These are phyloP conservation scores for Tinea trinotella DNA, from an alignment of 2,888 invertebrate genomes.

Conservation along the genomic window DNA sequence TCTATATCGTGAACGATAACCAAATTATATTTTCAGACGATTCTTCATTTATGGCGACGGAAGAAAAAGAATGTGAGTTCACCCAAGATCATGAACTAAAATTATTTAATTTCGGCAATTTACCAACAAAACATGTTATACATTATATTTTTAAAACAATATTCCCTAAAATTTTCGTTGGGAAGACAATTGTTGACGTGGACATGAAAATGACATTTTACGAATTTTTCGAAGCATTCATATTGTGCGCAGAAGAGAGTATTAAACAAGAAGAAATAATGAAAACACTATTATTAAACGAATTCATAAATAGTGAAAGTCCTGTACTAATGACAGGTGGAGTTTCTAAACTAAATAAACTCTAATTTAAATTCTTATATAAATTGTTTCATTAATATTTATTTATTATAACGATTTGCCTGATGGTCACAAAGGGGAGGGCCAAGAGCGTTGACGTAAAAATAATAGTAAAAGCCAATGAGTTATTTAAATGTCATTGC, in stretches of 20 bases:
- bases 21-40: conserved; percentile 32
- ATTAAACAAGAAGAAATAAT: not conserved
- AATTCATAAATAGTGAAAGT: not conserved
- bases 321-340: too few species aligned
- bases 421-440: too few species aligned
- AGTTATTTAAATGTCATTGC: too few species aligned
- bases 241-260: conserved; percentile 54
- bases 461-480: too few species aligned
- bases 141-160: conserved; percentile 36
- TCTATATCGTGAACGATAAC: too few species aligned
- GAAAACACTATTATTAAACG: not conserved
- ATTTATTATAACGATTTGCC: too few species aligned
- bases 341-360: too few species aligned
- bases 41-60: conserved; percentile 22
- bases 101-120: conserved; percentile 49
- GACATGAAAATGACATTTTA: conserved; percentile 69
- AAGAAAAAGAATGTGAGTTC: conserved; percentile 16
- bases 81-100: conserved; percentile 30
- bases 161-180: conserved; percentile 58
- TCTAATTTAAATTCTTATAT: too few species aligned
- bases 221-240: conserved; percentile 74
- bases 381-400: too few species aligned
- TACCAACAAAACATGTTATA: conserved; percentile 44
- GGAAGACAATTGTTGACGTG: conserved; percentile 51
- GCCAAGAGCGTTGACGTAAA: too few species aligned